These are phyloP conservation scores for Porites australiensis DNA, from an alignment of 64 coral and sea anemone genomes.

Conservation along the genomic window DNA sequence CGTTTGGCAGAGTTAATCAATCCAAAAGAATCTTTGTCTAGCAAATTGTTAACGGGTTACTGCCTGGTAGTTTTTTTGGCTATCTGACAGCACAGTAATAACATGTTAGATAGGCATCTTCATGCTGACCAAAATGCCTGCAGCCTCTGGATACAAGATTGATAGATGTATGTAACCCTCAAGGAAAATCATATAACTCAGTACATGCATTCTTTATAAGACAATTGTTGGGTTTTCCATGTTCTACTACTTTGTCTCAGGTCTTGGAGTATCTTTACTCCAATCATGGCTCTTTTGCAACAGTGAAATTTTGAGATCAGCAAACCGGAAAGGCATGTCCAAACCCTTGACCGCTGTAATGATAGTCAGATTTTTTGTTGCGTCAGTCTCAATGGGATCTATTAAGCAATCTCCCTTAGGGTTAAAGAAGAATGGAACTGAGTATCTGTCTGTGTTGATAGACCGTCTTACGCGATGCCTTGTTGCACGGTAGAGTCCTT, in stretches of 20 bases:
- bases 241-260: background rate
- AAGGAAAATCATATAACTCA: too few species aligned
- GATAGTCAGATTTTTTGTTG: conserved; percentile 9
- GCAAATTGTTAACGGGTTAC: too few species aligned
- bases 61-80: too few species aligned
- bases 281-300: background rate
- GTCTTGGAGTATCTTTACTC: background rate
- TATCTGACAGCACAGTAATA: too few species aligned
- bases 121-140: too few species aligned
- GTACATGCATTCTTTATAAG: background rate
- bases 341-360: background rate
- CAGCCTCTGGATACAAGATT: too few species aligned
- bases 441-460: conserved; percentile 53
- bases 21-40: too few species aligned
- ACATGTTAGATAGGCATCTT: too few species aligned
- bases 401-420: conserved; percentile 66
- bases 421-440: conserved; percentile 76
- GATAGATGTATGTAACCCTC: too few species aligned
- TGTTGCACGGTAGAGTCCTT: conserved; percentile 74
- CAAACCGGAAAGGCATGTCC: conserved; percentile 1
- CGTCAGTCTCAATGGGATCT: conserved; percentile 66
- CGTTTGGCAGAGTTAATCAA: too few species aligned
- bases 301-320: background rate
- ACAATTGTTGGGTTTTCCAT: background rate
- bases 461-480: conserved; percentile 78